Evolutionary conservation across 2,888 invertebrate species (phyloP), one percentile per base, ranked within the genome.

Genomic region (Gryllus longicercus): DNA sequence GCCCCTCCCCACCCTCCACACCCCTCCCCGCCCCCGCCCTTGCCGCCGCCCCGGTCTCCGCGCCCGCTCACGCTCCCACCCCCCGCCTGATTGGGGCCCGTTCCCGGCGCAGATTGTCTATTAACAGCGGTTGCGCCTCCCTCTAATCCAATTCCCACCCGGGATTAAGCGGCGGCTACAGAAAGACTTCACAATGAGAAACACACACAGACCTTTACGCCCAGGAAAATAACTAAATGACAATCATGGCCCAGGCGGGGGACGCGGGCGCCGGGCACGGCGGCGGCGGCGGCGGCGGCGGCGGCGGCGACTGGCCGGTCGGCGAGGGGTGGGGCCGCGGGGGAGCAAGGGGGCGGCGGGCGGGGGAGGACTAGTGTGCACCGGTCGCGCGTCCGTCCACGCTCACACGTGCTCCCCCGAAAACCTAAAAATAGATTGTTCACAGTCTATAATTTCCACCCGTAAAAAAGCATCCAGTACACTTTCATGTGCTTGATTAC

Each of bases 21-120:
- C 63, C 16, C 38, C 16, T 1, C 63, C 14, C 63, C 3, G 63
- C 63, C 63, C 16, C 1, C 63, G n/a, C 63, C 63, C 16, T n/a
- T 5, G 63, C n/a, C 63, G 11, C 16, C 63, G 14, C 16, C 16
- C 14, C 14, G 63, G 3, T n/a, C 16, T n/a, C 14, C 63, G 16
- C 63, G 14, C 63, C 63, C 63, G 63, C 63, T 63, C 16, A 3
- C 63, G n/a, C 63, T 14, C 63, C 63, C 63, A n/a, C 63, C 16
- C 16, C 16, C 63, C 63, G 63, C 63, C 63, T 63, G 63, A 63
- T 63, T 14, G 63, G 63, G 12, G 63, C 63, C 63, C 63, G 63
- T 63, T 63, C 63, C 63, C 63, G 78, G 75, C 25, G 78, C 78
- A 80, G 80, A 80, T 80, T 80, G 80, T 78, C 80, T 80, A 80